Percentiles rank a stretch among this genome's conserved stretches.
Conservation (phyloP, 2,113 vertebrate species). For the Columba livia region DNA sequence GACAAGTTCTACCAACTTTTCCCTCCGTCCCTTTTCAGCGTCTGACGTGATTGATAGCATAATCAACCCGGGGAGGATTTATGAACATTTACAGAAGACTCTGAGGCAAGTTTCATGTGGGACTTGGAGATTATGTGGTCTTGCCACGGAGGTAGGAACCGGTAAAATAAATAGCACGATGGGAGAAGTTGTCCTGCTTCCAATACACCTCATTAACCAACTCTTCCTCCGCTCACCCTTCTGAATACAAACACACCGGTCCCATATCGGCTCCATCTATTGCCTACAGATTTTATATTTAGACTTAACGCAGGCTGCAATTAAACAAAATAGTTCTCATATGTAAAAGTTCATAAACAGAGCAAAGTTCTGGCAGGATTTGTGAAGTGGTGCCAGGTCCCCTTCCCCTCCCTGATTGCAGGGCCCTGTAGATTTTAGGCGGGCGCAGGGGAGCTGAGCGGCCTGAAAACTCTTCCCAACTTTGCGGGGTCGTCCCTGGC, state of each 20-base stretch:
- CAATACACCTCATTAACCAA: constrained; percentile 50
- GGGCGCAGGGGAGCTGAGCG: not conserved
- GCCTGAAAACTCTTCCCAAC: not conserved
- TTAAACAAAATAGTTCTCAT: constrained; percentile 61
- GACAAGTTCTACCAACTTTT: constrained; percentile 63
- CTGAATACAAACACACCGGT: constrained; percentile 43
- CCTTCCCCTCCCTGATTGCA: not conserved
- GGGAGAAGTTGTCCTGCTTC: constrained; percentile 46
- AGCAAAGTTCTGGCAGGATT: constrained; percentile 43
- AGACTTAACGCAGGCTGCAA: constrained; percentile 43
- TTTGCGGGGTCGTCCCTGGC: not conserved
- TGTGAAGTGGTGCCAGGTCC: constrained; percentile 5
- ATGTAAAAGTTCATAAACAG: constrained; percentile 56
- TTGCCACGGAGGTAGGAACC: constrained; percentile 41
- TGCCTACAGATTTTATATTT: constrained; percentile 52
- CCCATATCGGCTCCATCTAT: constrained; percentile 30
- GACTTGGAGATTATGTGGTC: constrained; percentile 58
- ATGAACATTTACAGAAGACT: constrained; percentile 56
- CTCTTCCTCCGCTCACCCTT: constrained; percentile 33
- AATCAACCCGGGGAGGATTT: constrained; percentile 25
- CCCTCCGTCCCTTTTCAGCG: constrained; percentile 18
- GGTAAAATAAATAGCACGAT: constrained; percentile 56
- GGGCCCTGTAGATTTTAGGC: not conserved
- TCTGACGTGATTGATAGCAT: constrained; percentile 41
- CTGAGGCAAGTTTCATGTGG: constrained; percentile 60